Base-by-base conservation (phyloP, 2,888 invertebrate species). In the Gryllus longicercus region DNA sequence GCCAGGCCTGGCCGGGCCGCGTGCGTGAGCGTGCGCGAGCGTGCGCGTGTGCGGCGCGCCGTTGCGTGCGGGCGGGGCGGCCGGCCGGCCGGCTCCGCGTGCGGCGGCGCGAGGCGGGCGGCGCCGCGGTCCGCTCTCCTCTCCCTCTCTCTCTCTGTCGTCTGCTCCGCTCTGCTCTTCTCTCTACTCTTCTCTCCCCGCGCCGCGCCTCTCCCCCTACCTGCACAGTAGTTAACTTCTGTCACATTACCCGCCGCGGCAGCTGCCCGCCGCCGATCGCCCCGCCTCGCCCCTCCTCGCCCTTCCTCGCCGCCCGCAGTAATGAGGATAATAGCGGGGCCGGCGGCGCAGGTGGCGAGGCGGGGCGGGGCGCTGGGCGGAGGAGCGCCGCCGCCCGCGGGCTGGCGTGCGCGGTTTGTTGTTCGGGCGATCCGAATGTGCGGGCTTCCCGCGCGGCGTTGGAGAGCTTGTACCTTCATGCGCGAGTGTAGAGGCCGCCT, bases 181-280 rank as follows among this genome's bases (percentile, higher is more conserved):
- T 38, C 38, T 38, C 38, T 38, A 8, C 8, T 38, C 8, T 38
- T 38, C 38, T 38, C 8, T 38, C 38, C 5, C 21, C 38, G 5
- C 38, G 1, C 38, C 8, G 16, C 63, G 63, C 63, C 63, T 8
- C 63, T 63, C 38, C 38, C 38, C 38, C 63, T 63, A 63, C 63
- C 63, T 63, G 63, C 14, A 63, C 63, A 63, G 63, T 63, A 63
- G 63, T 63, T 63, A 63, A 63, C 63, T 63, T 63, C 63, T 63
- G 63, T 63, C 63, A 63, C 63, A 63, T 63, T 63, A 63, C 63
- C 63, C n/a, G 14, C 63, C 63, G 63, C 63, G 63, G n/a, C 63
- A 63, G 63, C 63, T 63, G 63, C 63, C 63, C 63, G 63, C 63
- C 63, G 63, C 63, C 63, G 63, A 63, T 63, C 63, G 63, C 63